Evolutionary conservation across 2,113 vertebrate species (phyloP), one percentile per base, ranked within the genome.

Genomic region (Uropsilus gracilis): DNA sequence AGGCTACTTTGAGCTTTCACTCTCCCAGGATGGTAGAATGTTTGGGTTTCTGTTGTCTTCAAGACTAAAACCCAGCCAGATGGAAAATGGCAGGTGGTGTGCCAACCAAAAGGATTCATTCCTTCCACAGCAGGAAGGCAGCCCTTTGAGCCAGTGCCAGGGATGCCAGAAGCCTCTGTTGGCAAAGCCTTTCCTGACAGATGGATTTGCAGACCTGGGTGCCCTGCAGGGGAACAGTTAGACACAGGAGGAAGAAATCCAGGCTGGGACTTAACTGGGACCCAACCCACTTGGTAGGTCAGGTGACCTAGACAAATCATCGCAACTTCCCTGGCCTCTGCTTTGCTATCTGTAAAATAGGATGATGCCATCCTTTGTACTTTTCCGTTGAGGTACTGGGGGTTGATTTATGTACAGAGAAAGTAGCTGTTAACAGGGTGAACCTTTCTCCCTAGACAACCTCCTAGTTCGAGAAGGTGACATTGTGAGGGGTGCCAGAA

Each of bases 201-300:
- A 91, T 95, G 97, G 94, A 28, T 44, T 64, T 18, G 53, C 14
- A 64, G 91, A 80, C 83, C 73, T 92, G 34, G 2, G 61, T 42
- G 77, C 42, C 84, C 93, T 44, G 42, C 30, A 30, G 12, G 32
- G 76, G 48, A 80, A 61, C 46, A 83, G 32, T 68, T n/a, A 61
- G 85, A 66, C 32, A 2, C 4, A n/a, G 57, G 37, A 78, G 69
- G 59, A 68, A 86, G 37, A 76, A 14, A 68, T 46, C 11, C 90
- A 86, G 30, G 22, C n/a, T 22, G 57, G 61, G 11, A 1, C 34
- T 32, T 81, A 22, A 26, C 22, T n/a, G n/a, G n/a, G n/a, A n/a
- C 17, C 8, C 10, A 61, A 59, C 24, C 55, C 17, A 24, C 7
- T 44, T 14, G 28, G n/a, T 14, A 6, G 68, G 68, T 9, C 71